A percentile compares a stretch with the other conserved stretches of the same genome.
phyloP scores from a whole-genome alignment of 2,888 invertebrate species.

The Arctia plantaginis region DNA sequence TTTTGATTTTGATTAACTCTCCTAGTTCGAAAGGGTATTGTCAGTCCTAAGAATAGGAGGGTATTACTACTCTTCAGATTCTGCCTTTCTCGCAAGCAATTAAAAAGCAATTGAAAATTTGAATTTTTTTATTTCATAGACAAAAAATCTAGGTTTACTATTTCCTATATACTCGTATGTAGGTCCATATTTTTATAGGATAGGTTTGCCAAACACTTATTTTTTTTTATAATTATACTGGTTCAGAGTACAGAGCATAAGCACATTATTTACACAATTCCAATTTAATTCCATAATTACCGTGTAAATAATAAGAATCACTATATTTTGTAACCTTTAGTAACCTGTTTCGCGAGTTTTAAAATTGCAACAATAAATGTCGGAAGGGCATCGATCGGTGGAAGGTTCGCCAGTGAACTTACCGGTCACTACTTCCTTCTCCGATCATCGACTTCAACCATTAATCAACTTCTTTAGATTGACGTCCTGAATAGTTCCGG shows the following conservation, averaged over 20 bases:
- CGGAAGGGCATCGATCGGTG: conserved; percentile 39
- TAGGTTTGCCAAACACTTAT: too few relatives aligned
- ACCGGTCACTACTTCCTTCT: conserved; percentile 36
- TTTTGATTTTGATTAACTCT: too few relatives aligned
- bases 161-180: not conserved
- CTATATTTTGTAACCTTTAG: conserved; percentile 5
- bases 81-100: not conserved
- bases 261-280: not conserved
- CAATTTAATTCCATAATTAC: not conserved
- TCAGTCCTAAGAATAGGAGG: too few relatives aligned
- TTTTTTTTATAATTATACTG: too few relatives aligned
- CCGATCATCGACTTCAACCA: conserved; percentile 22
- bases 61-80: not conserved
- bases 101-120: not conserved
- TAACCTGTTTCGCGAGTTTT: conserved; percentile 12
- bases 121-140: not conserved
- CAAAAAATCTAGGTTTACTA: not conserved
- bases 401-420: conserved; percentile 38
- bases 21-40: too few relatives aligned
- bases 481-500: conserved; percentile 10
- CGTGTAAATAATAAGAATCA: not conserved
- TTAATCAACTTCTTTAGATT: conserved; percentile 15
- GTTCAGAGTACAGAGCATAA: not conserved
- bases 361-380: conserved; percentile 30
- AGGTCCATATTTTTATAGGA: not conserved